phyloP scores from a whole-genome alignment of 2,888 invertebrate species.

The Bugula neritina region DNA sequence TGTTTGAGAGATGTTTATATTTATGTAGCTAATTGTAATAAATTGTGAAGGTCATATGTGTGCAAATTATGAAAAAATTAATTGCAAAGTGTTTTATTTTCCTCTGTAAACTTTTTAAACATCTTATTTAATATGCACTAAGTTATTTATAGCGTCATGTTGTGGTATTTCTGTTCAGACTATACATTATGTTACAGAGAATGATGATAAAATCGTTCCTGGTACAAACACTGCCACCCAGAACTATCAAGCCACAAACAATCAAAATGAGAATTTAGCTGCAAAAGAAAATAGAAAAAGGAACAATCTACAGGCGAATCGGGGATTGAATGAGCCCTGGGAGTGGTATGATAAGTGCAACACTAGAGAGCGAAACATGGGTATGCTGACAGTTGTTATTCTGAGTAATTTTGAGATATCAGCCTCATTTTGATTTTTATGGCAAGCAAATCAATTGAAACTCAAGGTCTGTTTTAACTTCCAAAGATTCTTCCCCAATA shows the following conservation, averaged over 20 bases:
- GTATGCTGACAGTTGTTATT: constrained; percentile 32
- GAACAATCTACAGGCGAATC: constrained; percentile 34
- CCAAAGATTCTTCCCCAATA: too few species aligned
- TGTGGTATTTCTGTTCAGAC: too few species aligned
- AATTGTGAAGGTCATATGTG: too few species aligned
- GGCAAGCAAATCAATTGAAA: neutral
- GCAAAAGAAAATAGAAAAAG: constrained; percentile 34
- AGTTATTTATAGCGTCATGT: too few species aligned
- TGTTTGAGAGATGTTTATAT: too few species aligned
- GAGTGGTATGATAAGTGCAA: constrained; percentile 50
- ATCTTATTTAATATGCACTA: too few species aligned
- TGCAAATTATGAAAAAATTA: too few species aligned
- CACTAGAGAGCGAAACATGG: constrained; percentile 45
- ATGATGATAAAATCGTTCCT: constrained; percentile 17
- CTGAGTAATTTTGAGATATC: neutral
- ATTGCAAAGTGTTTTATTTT: too few species aligned
- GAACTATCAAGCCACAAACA: neutral
- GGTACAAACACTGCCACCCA: constrained; percentile 22
- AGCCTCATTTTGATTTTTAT: neutral
- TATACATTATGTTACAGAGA: too few species aligned
- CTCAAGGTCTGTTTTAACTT: too few species aligned
- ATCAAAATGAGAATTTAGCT: constrained; percentile 30
- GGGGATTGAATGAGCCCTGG: constrained; percentile 49
- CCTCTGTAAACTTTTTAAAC: too few species aligned
- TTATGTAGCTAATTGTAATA: too few species aligned